phyloP scores from a whole-genome alignment of 2,797 vertebrate genomes.

The Sylvilagus floridanus region DNA sequence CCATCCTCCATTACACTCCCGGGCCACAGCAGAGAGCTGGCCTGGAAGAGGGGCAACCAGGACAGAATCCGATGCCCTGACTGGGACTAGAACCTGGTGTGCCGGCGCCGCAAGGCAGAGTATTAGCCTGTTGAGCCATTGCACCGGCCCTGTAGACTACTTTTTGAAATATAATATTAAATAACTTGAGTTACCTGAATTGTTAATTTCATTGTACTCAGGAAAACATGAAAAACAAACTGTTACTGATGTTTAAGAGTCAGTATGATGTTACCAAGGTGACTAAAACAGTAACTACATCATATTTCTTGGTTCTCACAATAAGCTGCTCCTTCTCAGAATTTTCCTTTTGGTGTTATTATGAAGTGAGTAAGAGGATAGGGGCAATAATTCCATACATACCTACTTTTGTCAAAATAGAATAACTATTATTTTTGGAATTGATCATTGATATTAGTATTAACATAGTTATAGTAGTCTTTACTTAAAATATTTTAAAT shows the following conservation, averaged over 20 bases:
- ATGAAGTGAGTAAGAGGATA: too few relatives aligned
- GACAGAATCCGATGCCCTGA: too few relatives aligned
- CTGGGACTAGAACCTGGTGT: too few relatives aligned
- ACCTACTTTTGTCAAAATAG: slow-evolving; percentile 16
- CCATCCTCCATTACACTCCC: too few relatives aligned
- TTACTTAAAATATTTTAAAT: slow-evolving; percentile 12
- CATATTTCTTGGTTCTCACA: neutral
- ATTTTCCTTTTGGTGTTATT: neutral
- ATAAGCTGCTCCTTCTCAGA: neutral
- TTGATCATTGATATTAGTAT: slow-evolving; percentile 25
- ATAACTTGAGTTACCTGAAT: neutral
- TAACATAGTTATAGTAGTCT: neutral
- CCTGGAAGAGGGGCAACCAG: too few relatives aligned
- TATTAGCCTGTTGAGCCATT: too few relatives aligned
- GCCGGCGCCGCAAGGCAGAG: too few relatives aligned
- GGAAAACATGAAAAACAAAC: neutral
- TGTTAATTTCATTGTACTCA: neutral
- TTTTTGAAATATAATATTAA: neutral
- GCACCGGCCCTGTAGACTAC: neutral
- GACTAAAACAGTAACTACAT: neutral
- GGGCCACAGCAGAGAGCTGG: too few relatives aligned
- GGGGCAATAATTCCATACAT: neutral
- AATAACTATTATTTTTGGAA: neutral
- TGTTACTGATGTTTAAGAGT: neutral
- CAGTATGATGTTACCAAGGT: neutral